Evolutionary conservation across 2,797 vertebrate genomes (phyloP), one percentile per base, ranked within the genome.

Genomic region (Sebastes nivosus): DNA sequence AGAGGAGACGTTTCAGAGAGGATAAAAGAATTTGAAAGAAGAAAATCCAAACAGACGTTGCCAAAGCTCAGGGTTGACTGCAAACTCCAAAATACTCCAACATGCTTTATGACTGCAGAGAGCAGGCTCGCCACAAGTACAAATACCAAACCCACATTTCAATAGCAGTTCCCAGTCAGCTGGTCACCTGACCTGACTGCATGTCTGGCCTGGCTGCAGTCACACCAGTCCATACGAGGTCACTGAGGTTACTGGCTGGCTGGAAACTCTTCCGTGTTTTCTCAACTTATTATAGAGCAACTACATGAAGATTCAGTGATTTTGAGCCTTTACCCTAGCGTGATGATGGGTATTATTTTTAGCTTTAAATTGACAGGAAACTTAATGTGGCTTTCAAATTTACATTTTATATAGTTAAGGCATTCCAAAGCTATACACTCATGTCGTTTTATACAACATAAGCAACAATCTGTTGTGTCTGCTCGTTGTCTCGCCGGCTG

Each of bases 161-260:
- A 76, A 83, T 27, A 67, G 83, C 69, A 73, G 65, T 68, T 59
- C 80, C 76, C 77, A 79, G 83, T 89, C 88, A 80, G 84, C 80
- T 72, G 83, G 77, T 88, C 87, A 89, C 81, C 59, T 91, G 84
- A 90, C 83, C 59, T 91, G 86, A 88, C 77, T 22, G 54, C n/a
- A 77, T 52, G 81, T 85, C 82, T 91, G 90, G 78, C 50, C 46
- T 71, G 83, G 61, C 77, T 83, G 72, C 70, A 82, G 84, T 87
- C 85, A 82, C 88, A 78, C 30, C 72, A 74, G 84, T 65, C 75
- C 70, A 24, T 12, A 9, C 13, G 13, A 64, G 87, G 81, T 93
- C 87, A 83, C 16, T 6, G 68, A 87, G 86, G 90, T 91, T 75
- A 75, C 34, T 22, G 6, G 14, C n/a, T 25, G 58, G 38, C 30